Base-by-base conservation (phyloP, 64 coral and sea anemone species). In the Orbicella faveolata region DNA sequence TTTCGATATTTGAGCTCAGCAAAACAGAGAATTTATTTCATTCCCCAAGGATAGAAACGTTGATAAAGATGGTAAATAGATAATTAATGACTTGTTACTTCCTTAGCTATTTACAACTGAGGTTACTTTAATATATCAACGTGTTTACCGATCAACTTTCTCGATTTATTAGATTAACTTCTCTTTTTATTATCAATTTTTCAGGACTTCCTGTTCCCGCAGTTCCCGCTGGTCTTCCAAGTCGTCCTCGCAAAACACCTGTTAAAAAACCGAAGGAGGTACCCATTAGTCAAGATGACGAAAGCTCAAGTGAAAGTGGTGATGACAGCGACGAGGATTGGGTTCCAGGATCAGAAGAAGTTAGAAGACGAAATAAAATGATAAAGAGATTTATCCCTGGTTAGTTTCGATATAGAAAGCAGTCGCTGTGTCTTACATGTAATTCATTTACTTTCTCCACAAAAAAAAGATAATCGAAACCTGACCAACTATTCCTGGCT, bases 341-440 rank as follows among this genome's bases (percentile, higher is more conserved):
- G 91, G 76, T 93, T 48, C 91, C 91, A 61, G 91, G 86, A 13
- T 93, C 91, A 75, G 86, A 83, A 36, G 86, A 93, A 93, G 41
- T 83, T 15, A 93, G 91, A 37, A 74, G 64, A 69, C 66, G 77
- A 30, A 93, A 88, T n/a, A 75, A 75, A 73, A 88, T 63, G 53
- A 76, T 93, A 52, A 88, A 93, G 17, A 93, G 91, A 63, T 93
- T 93, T 61, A 88, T 88, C 52, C 91, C 91, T 88, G 85, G 91
- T 93, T 66, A 15, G 33, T 59, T 48, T 48, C 44, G 44, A 48
- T 6, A 48, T 6, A 48, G 44, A 48, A 6, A 48, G 44, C 5
- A 48, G 5, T 48, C 5, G 2, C 44, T 48, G 44, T 48, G 39
- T 74, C 26, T 25, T 30, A 30, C 30, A 30, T 30, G 30, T 30